Base-by-base conservation (phyloP, 1,140 invertebrate genomes). In the Drosophila melanogaster region DNA sequence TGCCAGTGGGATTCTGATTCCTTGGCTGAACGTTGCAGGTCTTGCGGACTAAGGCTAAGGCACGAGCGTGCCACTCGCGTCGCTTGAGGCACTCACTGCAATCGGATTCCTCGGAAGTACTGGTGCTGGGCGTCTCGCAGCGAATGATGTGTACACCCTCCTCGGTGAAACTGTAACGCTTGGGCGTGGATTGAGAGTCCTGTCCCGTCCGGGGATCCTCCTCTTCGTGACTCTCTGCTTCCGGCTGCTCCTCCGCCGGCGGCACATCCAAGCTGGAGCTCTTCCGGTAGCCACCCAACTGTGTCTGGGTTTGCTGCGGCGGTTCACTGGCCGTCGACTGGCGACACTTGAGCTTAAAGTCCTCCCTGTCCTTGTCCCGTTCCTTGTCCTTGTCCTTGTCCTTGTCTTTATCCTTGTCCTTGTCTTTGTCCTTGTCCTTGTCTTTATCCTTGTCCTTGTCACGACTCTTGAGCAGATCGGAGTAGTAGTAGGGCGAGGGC, bases 401-500 rank as follows among this genome's bases (percentile, higher is more conserved):
- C 62, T 22, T 58, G 11, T 56, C 54, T 1, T 6, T 26, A 5
- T 26, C 26, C 26, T 26, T 26, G 24, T 2, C 24, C 19, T 22
- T 22, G 19, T 75, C 61, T 58, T 69, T 76, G 81, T 93, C 93
- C 33, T 37, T 33, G 4, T 44, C 35, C 38, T 43, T 65, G 8
- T 53, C 50, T 12, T 38, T 76, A 14, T 75, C 62, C 56, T 61
- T 70, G 3, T 75, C 61, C 65, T 72, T 75, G 81, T 93, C 93
- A 51, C 92, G 92, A 24, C 76, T 55, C 86, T 95, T 95, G 64
- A 96, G 95, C 14, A 96, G 84, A 90, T 96, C 96, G 0, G 95
- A 95, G 94, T 96, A 96, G 79, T 96, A 96, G 77, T 96, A 96
- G 1, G 96, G 95, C 22, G 95, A 96, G 4, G 95, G 95, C 80